These are phyloP conservation scores for Bolinopsis microptera DNA, from an alignment of 37 sponge, comb jelly and placozoan genomes.

Conservation along the genomic window DNA sequence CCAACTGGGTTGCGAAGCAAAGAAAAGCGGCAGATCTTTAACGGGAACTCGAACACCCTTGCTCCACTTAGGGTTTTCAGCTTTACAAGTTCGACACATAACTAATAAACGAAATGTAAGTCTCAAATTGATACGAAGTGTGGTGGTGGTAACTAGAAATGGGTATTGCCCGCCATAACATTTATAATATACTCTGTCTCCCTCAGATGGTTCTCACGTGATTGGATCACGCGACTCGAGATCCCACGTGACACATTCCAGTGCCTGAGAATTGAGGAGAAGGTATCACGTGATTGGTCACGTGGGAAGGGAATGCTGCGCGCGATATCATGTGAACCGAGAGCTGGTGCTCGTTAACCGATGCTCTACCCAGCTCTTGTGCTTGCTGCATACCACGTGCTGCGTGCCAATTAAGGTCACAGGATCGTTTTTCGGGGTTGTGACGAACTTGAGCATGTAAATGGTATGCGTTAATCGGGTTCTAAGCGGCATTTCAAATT, in stretches of 20 bases:
- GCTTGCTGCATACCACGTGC: background rate
- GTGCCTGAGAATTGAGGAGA: constrained; percentile 34
- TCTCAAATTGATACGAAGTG: too few species aligned
- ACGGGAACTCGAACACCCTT: background rate
- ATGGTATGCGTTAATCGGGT: background rate
- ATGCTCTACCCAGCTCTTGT: background rate
- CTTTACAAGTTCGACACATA: constrained; percentile 65
- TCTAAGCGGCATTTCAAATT: background rate
- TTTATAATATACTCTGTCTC: background rate
- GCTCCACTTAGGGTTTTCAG: constrained; percentile 64
- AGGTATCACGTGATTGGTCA: constrained; percentile 1
- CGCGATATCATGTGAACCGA: background rate
- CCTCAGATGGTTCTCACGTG: background rate
- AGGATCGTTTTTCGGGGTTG: background rate
- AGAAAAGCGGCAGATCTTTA: constrained; percentile 54
- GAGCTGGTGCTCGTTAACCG: background rate
- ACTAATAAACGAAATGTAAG: too few species aligned
- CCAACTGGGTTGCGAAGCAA: constrained; percentile 64
- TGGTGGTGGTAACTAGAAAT: background rate
- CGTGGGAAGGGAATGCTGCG: background rate
- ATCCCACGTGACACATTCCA: constrained; percentile 63
- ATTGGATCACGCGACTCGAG: constrained; percentile 11
- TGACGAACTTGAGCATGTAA: background rate
- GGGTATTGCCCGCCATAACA: background rate
- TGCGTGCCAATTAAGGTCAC: background rate